Base-by-base conservation (phyloP, 2,888 invertebrate genomes). In the Trichacis sp. region DNA sequence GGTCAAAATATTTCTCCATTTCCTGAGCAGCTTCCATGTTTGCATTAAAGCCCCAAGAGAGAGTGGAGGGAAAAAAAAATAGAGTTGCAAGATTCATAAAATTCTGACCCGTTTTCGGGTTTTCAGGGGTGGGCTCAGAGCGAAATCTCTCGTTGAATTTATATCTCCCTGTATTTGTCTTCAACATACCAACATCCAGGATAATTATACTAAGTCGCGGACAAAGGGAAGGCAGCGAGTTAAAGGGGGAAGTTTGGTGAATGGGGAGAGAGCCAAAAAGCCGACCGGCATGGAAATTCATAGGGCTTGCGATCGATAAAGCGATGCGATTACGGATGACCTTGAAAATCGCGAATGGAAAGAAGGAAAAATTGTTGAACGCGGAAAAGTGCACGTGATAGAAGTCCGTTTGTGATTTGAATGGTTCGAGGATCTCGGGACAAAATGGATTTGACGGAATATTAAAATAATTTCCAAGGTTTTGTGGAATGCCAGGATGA, bases 211-310 rank as follows among this genome's bases (percentile, higher is more conserved):
- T 24, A 54, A 54, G 17, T 47, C 47, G 20, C 45, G 17, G 12
- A 24, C 46, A 24, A 19, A 38, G 38, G 14, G 3, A 42, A 48
- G 19, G 12, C 17, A 11, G 19, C n/a, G n/a, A 33, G 9, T 3
- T 33, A 43, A 43, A 12, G 19, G 43, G 8, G 17, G 17, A 19
- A 43, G 29, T 29, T 17, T 20, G 53, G 18, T 20, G 14, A 29
- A 47, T 24, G 48, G 48, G 40, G 49, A 60, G 53, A 49, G 53
- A 53, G 50, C 18, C 43, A 46, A 59, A 48, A 53, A 42, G 54
- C 38, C 48, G 53, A 47, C 24, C 45, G 52, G 42, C 57, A 55
- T 66, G 62, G 52, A 61, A 65, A 65, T 65, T 65, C 54, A 65
- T 61, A 47, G 57, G 59, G 62, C 61, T 62, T 51, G 61, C 24